These are phyloP conservation scores for Scaptomyza pallida DNA, from an alignment of 1,140 invertebrate species.

Conservation along the genomic window DNA sequence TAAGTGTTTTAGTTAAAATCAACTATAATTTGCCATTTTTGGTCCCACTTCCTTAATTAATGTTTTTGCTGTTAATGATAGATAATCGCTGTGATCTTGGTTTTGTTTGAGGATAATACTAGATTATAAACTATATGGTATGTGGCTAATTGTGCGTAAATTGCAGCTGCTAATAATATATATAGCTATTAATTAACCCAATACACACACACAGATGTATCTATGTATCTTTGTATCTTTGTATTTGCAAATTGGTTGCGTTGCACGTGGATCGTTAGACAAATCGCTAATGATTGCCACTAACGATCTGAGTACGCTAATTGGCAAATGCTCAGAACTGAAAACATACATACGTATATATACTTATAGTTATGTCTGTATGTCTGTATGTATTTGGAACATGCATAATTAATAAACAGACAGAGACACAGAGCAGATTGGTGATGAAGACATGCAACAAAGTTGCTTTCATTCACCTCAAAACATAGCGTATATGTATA, in stretches of 20 bases:
- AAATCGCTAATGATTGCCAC: conserved; percentile 47
- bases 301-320: conserved; percentile 46
- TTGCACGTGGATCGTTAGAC: conserved; percentile 47
- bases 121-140: conserved; percentile 13
- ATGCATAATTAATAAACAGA: conserved; percentile 17
- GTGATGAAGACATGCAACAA: conserved; percentile 45
- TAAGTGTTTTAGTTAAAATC: not conserved
- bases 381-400: conserved; percentile 6
- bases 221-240: conserved; percentile 12
- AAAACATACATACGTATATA: conserved; percentile 11
- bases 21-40: not conserved
- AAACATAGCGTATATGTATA: conserved; percentile 24
- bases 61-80: not conserved
- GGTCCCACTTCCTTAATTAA: not conserved
- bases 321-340: conserved; percentile 38
- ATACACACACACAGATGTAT: conserved; percentile 24
- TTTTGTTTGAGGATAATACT: not conserved
- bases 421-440: not conserved
- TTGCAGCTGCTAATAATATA: conserved; percentile 26
- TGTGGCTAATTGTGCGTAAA: conserved; percentile 15
- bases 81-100: conserved; percentile 18
- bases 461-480: conserved; percentile 41
- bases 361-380: not conserved
- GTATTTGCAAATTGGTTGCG: conserved; percentile 3
- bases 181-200: conserved; percentile 41